Evolutionary conservation across 2,113 vertebrate genomes (phyloP).

Genomic region (Callocephalon fimbriatum): DNA sequence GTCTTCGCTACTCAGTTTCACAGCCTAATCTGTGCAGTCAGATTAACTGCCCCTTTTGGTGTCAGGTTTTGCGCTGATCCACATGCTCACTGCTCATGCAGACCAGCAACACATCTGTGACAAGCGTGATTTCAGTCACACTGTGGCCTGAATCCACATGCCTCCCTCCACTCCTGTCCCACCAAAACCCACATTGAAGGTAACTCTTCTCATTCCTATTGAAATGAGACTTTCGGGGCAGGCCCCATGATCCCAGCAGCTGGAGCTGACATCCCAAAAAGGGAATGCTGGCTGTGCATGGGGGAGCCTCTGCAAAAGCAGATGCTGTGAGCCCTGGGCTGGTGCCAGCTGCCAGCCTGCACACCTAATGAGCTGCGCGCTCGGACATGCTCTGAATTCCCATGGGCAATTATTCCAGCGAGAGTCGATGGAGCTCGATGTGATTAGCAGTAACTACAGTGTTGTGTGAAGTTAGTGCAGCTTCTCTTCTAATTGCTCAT

Average conservation of each 20-base stretch:
- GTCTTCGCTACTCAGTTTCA: neutral
- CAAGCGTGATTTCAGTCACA: neutral
- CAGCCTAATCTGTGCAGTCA: neutral
- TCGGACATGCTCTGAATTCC: neutral
- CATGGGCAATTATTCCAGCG: neutral
- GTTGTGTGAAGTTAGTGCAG: neutral
- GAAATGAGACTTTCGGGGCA: neutral
- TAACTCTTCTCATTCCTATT: neutral
- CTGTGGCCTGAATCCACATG: accelerated
- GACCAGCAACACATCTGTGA: neutral
- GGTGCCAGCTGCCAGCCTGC: neutral
- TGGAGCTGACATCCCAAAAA: neutral
- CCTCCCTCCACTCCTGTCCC: neutral
- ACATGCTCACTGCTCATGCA: neutral
- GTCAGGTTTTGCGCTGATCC: accelerated
- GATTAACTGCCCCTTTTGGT: accelerated
- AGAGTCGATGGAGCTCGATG: neutral
- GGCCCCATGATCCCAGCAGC: neutral
- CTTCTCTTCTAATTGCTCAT: neutral
- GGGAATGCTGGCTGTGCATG: neutral
- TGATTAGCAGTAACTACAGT: neutral
- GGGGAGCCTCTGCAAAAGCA: neutral
- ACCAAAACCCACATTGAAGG: neutral
- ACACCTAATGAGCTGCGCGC: neutral
- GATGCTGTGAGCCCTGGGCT: neutral